Evolutionary conservation across 2,888 invertebrate genomes (phyloP).

Genomic region (Ectemnius cavifrons): DNA sequence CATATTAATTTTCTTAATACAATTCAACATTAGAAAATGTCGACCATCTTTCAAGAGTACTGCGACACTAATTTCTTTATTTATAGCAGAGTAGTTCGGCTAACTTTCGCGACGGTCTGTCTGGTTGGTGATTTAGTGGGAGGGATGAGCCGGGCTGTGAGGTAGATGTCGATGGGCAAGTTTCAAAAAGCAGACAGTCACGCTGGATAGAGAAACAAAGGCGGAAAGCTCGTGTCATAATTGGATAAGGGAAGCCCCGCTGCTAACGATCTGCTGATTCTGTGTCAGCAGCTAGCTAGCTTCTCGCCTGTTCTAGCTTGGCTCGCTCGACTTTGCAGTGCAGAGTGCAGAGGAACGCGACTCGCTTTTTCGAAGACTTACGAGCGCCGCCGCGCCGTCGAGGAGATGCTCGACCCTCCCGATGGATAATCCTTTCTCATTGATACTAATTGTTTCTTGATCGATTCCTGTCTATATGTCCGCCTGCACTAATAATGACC

Average conservation of each 20-base stretch:
- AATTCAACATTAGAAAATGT: no score
- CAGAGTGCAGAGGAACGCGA: no score
- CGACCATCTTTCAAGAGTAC: no score
- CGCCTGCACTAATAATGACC: no score
- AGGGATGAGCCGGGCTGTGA: neutral
- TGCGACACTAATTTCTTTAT: no score
- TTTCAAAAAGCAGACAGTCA: slow-evolving; percentile 16
- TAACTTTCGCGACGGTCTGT: no score
- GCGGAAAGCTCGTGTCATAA: slow-evolving; percentile 64
- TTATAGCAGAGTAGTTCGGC: no score
- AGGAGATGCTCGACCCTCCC: slow-evolving; percentile 18
- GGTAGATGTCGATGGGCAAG: neutral
- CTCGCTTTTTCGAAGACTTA: slow-evolving; percentile 25
- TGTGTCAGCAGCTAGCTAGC: slow-evolving; percentile 65
- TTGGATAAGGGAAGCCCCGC: slow-evolving; percentile 74
- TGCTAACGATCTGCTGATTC: slow-evolving; percentile 64
- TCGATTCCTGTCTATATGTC: slow-evolving; percentile 8
- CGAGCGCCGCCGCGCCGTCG: neutral
- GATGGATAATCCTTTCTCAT: slow-evolving; percentile 30
- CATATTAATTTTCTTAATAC: no score
- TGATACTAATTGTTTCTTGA: slow-evolving; percentile 36
- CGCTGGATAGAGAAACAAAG: slow-evolving; percentile 31
- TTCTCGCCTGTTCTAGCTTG: slow-evolving; percentile 20
- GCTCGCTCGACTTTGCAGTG: neutral
- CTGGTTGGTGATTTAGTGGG: no score